phyloP scores from a whole-genome alignment of 2,113 vertebrate species.

The Peromyscus leucopus region DNA sequence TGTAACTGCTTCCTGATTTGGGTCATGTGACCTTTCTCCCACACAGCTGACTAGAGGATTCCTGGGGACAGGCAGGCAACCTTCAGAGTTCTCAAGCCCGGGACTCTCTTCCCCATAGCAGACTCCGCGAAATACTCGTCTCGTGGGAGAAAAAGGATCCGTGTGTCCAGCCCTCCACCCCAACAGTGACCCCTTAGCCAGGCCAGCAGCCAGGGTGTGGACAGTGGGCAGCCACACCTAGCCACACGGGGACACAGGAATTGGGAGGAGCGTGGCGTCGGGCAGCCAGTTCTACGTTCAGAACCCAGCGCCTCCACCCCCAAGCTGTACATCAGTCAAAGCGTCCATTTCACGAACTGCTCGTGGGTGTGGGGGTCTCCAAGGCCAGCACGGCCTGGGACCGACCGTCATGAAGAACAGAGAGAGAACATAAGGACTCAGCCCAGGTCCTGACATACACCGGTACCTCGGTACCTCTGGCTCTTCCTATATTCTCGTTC shows the following conservation, averaged over 20 bases:
- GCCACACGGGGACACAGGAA: rapidly evolving
- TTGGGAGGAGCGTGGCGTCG: no score
- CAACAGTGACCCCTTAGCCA: not conserved
- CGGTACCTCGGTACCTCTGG: not conserved
- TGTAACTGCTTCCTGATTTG: not conserved
- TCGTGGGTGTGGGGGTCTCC: not conserved
- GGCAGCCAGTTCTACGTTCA: not conserved
- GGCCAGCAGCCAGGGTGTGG: no score
- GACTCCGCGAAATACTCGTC: not conserved
- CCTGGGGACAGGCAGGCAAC: not conserved
- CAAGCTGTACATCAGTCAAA: not conserved
- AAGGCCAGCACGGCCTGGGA: not conserved
- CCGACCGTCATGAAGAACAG: not conserved
- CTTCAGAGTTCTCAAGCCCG: not conserved
- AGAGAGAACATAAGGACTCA: not conserved
- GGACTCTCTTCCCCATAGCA: not conserved
- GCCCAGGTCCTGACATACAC: not conserved
- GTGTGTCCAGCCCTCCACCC: not conserved
- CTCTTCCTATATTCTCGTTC: rapidly evolving
- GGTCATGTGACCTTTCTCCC: not conserved
- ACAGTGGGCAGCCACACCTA: no score
- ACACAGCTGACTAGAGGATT: not conserved
- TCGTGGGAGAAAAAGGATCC: rapidly evolving
- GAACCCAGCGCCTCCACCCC: not conserved
- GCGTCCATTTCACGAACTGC: not conserved